These are phyloP conservation scores for Cricetomys ansorgei DNA, from an alignment of 2,113 vertebrate species.

Conservation along the genomic window DNA sequence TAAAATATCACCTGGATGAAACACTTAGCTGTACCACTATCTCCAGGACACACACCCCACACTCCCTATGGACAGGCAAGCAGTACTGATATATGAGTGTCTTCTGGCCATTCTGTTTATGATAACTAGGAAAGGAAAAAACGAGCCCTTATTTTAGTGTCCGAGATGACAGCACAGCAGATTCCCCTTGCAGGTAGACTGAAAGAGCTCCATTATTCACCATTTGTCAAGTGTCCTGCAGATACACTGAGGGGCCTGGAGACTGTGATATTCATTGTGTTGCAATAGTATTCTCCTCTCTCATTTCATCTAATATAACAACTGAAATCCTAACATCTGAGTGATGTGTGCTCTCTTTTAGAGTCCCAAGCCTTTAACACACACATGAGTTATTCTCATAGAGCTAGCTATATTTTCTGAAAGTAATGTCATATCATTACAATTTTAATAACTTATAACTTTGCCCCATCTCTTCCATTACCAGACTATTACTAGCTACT, in stretches of 20 bases:
- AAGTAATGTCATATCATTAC: slow-evolving; percentile 73
- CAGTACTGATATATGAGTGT: slow-evolving; percentile 61
- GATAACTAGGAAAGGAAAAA: slow-evolving; percentile 77
- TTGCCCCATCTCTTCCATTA: slow-evolving; percentile 56
- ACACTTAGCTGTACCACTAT: slow-evolving; percentile 12
- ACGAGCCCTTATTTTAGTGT: slow-evolving; percentile 48
- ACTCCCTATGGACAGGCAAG: slow-evolving; percentile 11
- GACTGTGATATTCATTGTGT: slow-evolving; percentile 47
- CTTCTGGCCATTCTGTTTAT: slow-evolving; percentile 67
- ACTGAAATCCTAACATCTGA: slow-evolving; percentile 39
- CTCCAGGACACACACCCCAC: slow-evolving; percentile 49
- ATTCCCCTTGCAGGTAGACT: slow-evolving; percentile 70
- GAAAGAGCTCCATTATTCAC: slow-evolving; percentile 58
- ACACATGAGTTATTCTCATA: slow-evolving; percentile 32
- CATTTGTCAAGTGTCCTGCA: slow-evolving; percentile 55
- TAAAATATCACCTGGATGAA: slow-evolving; percentile 64
- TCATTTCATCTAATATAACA: background rate
- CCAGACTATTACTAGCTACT: slow-evolving; percentile 41
- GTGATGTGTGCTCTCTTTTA: slow-evolving; percentile 60
- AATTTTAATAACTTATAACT: slow-evolving; percentile 69
- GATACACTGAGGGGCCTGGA: slow-evolving; percentile 21
- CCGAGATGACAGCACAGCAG: slow-evolving; percentile 56
- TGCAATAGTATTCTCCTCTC: slow-evolving; percentile 44
- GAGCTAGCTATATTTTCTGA: slow-evolving; percentile 56
- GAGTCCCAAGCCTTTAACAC: slow-evolving; percentile 13